phyloP scores from a whole-genome alignment of 2,797 vertebrate species.

The Sitta carolinensis region DNA sequence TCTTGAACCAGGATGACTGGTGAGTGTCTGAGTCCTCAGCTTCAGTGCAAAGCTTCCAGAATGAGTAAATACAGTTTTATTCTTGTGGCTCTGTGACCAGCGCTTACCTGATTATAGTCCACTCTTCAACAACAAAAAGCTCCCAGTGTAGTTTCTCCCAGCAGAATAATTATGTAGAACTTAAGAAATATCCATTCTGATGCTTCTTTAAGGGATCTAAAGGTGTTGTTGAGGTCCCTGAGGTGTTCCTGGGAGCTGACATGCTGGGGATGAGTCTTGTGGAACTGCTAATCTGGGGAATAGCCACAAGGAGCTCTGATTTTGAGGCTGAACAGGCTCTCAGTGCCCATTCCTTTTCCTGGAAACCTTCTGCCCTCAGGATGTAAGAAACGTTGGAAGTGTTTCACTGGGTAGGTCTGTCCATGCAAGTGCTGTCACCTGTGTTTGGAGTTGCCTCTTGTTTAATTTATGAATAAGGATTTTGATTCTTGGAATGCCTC shows the following conservation, averaged over 20 bases:
- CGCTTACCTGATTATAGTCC: not conserved
- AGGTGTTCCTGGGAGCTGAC: not conserved
- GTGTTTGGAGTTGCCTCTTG: not conserved
- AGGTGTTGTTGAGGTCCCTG: not conserved
- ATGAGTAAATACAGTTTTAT: not conserved
- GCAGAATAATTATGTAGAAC: not conserved
- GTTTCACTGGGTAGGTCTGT: not conserved
- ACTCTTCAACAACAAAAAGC: not conserved
- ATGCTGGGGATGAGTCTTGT: not conserved
- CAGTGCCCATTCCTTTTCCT: not conserved
- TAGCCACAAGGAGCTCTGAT: not conserved
- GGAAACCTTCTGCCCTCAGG: not conserved
- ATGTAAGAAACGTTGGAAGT: not conserved
- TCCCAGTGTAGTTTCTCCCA: not conserved
- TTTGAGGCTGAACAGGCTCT: not conserved
- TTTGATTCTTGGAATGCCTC: not conserved
- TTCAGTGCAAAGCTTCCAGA: not conserved
- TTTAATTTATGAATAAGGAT: not conserved
- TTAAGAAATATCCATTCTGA: not conserved
- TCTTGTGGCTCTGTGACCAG: fast-evolving
- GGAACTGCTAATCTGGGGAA: not conserved
- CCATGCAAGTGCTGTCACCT: not conserved
- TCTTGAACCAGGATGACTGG: slow-evolving; percentile 76
- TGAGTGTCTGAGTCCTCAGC: slow-evolving; percentile 20
- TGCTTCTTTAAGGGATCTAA: not conserved